phyloP scores from a whole-genome alignment of 2,888 invertebrate genomes.

The Spilarctia lutea region DNA sequence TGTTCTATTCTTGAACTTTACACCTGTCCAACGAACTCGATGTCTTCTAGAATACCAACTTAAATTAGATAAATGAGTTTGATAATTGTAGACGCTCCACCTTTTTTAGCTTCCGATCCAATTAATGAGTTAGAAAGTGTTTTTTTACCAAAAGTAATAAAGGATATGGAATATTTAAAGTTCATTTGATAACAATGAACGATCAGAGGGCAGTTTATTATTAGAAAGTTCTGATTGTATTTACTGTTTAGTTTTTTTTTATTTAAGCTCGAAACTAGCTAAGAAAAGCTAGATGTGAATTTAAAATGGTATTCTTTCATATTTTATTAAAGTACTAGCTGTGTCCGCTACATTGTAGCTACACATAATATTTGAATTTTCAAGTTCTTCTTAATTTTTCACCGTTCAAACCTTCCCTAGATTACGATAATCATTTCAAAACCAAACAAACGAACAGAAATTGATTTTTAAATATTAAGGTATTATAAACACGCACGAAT shows the following conservation, averaged over 20 bases:
- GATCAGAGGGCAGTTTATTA: background rate
- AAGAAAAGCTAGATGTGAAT: background rate
- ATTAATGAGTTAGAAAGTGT: background rate
- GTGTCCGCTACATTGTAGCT: no score
- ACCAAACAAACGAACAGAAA: no score
- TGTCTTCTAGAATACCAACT: conserved; percentile 37
- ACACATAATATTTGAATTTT: no score
- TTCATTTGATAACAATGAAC: background rate
- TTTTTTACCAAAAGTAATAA: conserved; percentile 7
- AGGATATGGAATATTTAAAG: conserved; percentile 5
- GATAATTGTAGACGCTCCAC: background rate
- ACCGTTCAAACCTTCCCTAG: no score
- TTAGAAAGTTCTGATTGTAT: background rate
- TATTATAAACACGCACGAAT: no score
- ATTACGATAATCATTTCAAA: no score
- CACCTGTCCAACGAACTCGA: conserved; percentile 66
- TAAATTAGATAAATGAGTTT: conserved; percentile 27
- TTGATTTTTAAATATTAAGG: no score
- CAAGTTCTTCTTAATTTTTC: no score
- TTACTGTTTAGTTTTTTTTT: background rate
- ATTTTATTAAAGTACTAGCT: no score
- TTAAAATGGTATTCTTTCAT: background rate
- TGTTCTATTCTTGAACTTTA: conserved; percentile 71
- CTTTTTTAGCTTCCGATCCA: background rate
- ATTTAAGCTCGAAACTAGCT: background rate